Base-by-base conservation (phyloP, 1,140 invertebrate genomes). In the Campoletis sonorensis region DNA sequence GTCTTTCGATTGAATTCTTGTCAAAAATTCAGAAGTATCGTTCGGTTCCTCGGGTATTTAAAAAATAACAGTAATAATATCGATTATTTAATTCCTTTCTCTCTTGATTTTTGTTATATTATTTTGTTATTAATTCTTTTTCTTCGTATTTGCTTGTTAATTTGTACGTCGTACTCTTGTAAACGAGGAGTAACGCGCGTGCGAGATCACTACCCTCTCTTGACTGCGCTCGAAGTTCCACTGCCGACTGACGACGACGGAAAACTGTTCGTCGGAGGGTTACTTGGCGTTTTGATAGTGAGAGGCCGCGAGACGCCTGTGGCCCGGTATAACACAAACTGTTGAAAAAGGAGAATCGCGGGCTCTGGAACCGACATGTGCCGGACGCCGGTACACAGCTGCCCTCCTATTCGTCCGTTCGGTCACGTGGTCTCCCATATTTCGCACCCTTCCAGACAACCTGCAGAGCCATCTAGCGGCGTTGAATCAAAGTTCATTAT, bases 161-260 rank as follows among this genome's bases (percentile, higher is more conserved):
- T 45, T 45, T 45, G 40, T 45, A 45, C 40, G 40, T 11, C 40
- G 40, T 10, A 4, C 40, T 45, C 40, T 58, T 23, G 54, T 58
- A n/a, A 58, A 58, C 21, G 21, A 58, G 18, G 54, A 86, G 84
- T 85, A 85, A 85, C 83, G 83, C 87, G 86, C 89, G 88, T 88
- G 85, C 70, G 67, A 81, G 85, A 58, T 23, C 18, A 89, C 89
- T 89, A 90, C 89, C 88, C 88, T 88, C 87, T 86, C 40, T 45
- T 45, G 40, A 5, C 54, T 58, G 54, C 85, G 85, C 84, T 88
- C 89, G 88, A 45, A 87, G 83, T 89, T 85, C 84, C 86, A 86
- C 89, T 90, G 90, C 40, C 88, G 89, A 90, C 88, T 90, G 89
- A 90, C 87, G 89, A 88, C 87, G 86, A 88, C 85, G 40, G 40